Evolutionary conservation across 2,888 invertebrate species (phyloP).

Genomic region (Cenopis cana): DNA sequence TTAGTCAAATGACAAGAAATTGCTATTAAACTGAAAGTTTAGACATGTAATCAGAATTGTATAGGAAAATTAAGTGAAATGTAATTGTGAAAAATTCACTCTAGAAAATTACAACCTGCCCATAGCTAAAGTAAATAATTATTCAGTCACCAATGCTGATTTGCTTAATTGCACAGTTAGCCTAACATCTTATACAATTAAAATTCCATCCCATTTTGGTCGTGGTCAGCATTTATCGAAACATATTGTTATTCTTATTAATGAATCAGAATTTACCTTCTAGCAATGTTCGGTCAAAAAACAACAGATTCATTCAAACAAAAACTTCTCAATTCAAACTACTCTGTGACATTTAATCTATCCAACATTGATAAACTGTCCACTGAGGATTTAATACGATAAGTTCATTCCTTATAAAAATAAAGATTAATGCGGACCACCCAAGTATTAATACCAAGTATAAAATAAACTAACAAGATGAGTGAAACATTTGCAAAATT

Average conservation of each 20-base stretch:
- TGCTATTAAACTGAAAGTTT: too few species aligned
- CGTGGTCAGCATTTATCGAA: background rate
- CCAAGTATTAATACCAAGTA: conserved; percentile 18
- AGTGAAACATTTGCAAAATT: conserved; percentile 21
- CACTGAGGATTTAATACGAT: conserved; percentile 37
- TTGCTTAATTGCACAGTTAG: too few species aligned
- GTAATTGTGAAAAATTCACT: too few species aligned
- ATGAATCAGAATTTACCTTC: conserved; percentile 11
- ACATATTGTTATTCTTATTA: conserved; percentile 11
- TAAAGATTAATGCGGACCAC: conserved; percentile 36
- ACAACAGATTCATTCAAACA: conserved; percentile 13
- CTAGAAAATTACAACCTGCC: too few species aligned
- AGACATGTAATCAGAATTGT: too few species aligned
- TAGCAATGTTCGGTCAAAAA: conserved; percentile 4
- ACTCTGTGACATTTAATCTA: conserved; percentile 25
- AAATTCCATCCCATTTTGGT: background rate
- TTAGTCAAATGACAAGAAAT: too few species aligned
- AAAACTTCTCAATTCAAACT: conserved; percentile 25
- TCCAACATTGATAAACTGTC: conserved; percentile 34
- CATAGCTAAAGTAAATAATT: too few species aligned
- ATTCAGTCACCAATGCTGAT: too few species aligned
- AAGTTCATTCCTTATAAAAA: conserved; percentile 33
- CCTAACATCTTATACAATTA: background rate
- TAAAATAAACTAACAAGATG: background rate
- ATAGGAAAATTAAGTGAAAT: too few species aligned